Base-by-base conservation (phyloP, 2,797 vertebrate genomes). In the Babyrousa celebensis region DNA sequence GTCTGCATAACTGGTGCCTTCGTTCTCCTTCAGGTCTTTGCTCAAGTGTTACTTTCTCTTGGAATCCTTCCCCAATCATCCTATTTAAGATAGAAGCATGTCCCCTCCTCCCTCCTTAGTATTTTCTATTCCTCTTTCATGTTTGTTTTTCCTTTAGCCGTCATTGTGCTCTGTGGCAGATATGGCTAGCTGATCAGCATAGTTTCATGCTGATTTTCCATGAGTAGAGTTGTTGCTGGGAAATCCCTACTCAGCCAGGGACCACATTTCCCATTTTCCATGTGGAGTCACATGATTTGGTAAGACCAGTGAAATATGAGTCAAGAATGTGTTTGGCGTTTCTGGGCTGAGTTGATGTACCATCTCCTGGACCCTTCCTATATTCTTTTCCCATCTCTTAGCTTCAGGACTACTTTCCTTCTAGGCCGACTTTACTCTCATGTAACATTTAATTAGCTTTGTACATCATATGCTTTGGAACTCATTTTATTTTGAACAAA, bases 401-500 rank as follows among this genome's bases (percentile, higher is more conserved):
- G 63, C 63, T 67, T 93, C n/a, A 80, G 60, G 12, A 60, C 63
- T 88, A 32, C 12, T 62, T 89, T 21, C 87, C 20, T 78, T 89
- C 43, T 87, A 63, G 71, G 9, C 25, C 48, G 65, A 2, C 79
- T 60, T 74, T 74, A 48, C 5, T 79, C 43, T 60, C 12, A n/a
- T 72, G n/a, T 40, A 63, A 52, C 7, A 16, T 89, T 82, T 83
- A 79, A 48, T 82, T 82, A 78, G n/a, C 68, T 89, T 94, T 92
- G 25, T 48, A 27, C 2, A 29, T 70, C 17, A 54, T 8, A 16
- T 67, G 15, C 20, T 94, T 93, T 85, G 29, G 40, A 74, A 27
- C 11, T 5, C 27, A 40, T 89, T 92, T 85, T 74, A 65, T 79
- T 89, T 67, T 90, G 77, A 94, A 67, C n/a, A 95, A 52, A 43